These are phyloP conservation scores for Mesorhabditis sp. DNA, from an alignment of 2,888 invertebrate genomes.

Conservation along the genomic window DNA sequence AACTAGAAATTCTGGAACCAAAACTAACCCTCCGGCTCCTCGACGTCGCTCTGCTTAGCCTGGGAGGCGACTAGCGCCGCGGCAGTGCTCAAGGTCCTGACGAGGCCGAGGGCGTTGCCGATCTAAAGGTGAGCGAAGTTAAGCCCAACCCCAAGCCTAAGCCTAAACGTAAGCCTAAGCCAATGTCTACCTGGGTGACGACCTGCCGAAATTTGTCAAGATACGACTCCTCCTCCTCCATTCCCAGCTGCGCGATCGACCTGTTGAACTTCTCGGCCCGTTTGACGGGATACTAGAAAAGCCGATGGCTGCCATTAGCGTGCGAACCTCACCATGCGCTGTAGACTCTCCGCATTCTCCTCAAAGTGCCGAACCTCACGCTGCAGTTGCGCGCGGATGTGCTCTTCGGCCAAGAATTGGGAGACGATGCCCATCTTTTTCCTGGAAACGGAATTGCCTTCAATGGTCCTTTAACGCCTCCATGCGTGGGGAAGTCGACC, in stretches of 20 bases:
- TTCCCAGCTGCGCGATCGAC: constrained; percentile 81
- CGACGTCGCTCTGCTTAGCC: constrained; percentile 18
- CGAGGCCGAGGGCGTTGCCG: constrained; percentile 86
- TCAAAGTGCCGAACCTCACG: constrained; percentile 73
- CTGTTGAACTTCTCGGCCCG: constrained; percentile 88
- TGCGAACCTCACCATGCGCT: constrained; percentile 64
- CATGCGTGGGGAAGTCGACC: too few species aligned
- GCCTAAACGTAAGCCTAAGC: too few species aligned
- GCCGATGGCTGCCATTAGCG: neutral
- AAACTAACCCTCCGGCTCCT: constrained; percentile 14
- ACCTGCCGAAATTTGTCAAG: constrained; percentile 87
- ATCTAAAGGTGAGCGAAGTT: constrained; percentile 20
- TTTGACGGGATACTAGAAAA: constrained; percentile 72
- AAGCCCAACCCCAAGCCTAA: too few species aligned
- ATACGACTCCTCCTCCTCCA: constrained; percentile 78
- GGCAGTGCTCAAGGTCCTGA: constrained; percentile 82
- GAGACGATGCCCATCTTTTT: constrained; percentile 90
- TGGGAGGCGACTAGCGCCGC: constrained; percentile 61
- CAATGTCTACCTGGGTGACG: constrained; percentile 77
- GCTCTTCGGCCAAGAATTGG: constrained; percentile 94
- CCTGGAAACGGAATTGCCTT: constrained; percentile 57
- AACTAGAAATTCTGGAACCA: constrained; percentile 4
- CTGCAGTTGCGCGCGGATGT: constrained; percentile 86
- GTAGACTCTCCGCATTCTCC: constrained; percentile 70
- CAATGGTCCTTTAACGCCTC: neutral